A percentile compares a stretch with the other conserved stretches of the same genome.
phyloP scores from a whole-genome alignment of 2,797 vertebrate species.

The Mormyrops boulengeri region DNA sequence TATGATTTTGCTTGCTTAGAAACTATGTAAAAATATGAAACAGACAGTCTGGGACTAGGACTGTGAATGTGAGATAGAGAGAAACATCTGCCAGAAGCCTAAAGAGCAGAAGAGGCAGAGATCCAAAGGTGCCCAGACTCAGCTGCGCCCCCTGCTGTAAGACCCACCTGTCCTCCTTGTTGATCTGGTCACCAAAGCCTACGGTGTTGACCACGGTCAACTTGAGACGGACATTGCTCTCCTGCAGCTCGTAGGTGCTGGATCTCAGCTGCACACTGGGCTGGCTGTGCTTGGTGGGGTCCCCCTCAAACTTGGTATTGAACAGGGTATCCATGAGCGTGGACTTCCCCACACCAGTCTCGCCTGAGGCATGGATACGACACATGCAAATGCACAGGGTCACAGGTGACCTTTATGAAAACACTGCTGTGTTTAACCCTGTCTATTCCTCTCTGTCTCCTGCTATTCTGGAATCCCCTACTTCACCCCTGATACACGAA shows the following conservation, averaged over 20 bases:
- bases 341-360: slow-evolving; percentile 95
- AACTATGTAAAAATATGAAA: background rate
- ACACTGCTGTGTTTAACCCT: background rate
- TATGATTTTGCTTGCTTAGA: background rate
- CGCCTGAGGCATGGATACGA: slow-evolving; percentile 61
- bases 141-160: background rate
- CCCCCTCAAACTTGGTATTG: slow-evolving; percentile 95
- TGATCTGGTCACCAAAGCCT: slow-evolving; percentile 96
- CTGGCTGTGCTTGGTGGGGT: slow-evolving; percentile 87
- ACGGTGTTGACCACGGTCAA: slow-evolving; percentile 88
- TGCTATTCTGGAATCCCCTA: background rate
- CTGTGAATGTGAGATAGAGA: background rate
- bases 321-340: slow-evolving; percentile 98
- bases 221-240: slow-evolving; percentile 92
- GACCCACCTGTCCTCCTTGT: slow-evolving; percentile 91
- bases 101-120: background rate
- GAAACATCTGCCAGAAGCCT: background rate
- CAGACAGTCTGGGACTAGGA: background rate
- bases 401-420: background rate
- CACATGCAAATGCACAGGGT: slow-evolving; percentile 9
- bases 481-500: background rate
- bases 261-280: slow-evolving; percentile 90
- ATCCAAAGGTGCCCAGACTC: background rate
- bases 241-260: slow-evolving; percentile 89
- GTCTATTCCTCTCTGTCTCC: background rate